Percentiles rank a stretch among this genome's conserved stretches.
phyloP scores from a whole-genome alignment of 2,888 invertebrate species.

The Xylocampa areola region DNA sequence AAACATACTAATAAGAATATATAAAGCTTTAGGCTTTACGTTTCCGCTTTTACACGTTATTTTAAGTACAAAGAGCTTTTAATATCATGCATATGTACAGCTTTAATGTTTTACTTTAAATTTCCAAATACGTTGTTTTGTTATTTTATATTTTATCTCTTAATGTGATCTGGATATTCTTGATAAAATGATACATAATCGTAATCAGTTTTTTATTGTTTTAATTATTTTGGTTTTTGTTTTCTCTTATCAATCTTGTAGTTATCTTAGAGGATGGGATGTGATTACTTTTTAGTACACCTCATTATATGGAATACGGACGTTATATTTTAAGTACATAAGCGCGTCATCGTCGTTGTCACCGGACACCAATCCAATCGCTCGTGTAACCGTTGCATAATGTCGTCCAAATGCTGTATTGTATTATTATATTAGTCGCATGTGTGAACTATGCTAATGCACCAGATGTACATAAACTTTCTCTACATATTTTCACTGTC shows the following conservation, averaged over 20 bases:
- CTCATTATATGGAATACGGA: constrained; percentile 1
- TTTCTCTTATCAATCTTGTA: no score
- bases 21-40: constrained; percentile 14
- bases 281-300: not conserved
- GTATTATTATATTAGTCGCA: constrained; percentile 68
- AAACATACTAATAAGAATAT: no score
- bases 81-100: not conserved
- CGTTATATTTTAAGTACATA: constrained; percentile 5
- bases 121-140: no score
- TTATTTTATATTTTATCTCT: no score
- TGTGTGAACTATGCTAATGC: constrained; percentile 80
- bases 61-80: constrained; percentile 4
- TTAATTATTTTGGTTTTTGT: no score
- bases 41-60: constrained; percentile 2
- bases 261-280: not conserved
- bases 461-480: constrained; percentile 72
- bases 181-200: no score
- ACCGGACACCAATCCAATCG: constrained; percentile 20
- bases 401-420: constrained; percentile 61
- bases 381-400: constrained; percentile 70
- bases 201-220: no score
- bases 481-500: constrained; percentile 70
- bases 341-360: constrained; percentile 1
- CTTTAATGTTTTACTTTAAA: no score
- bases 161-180: no score